Conservation (phyloP, 1,140 invertebrate genomes). For the Maniola jurtina region DNA sequence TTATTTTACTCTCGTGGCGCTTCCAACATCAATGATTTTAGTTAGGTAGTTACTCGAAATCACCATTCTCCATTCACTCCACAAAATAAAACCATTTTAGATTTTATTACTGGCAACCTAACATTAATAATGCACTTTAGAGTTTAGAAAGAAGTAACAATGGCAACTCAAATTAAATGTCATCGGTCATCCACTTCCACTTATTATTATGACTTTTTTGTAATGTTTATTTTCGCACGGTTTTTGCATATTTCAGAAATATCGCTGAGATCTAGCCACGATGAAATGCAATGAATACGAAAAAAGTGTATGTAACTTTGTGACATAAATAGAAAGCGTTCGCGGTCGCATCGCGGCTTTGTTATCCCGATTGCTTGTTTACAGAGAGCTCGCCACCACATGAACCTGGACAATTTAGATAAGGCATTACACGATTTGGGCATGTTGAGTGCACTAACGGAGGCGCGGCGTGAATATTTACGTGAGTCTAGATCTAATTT, state of each 20-base stretch:
- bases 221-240: slow-evolving; percentile 75
- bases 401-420: slow-evolving; percentile 78
- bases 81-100: too few species aligned
- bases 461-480: slow-evolving; percentile 78
- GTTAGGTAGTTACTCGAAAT: too few species aligned
- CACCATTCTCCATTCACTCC: too few species aligned
- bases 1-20: too few species aligned
- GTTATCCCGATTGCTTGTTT: slow-evolving; percentile 44
- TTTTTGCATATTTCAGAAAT: slow-evolving; percentile 59
- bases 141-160: background rate
- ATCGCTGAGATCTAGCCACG: slow-evolving; percentile 45
- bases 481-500: slow-evolving; percentile 72
- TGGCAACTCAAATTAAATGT: slow-evolving; percentile 43
- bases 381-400: slow-evolving; percentile 64
- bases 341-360: slow-evolving; percentile 11
- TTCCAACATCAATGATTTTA: too few species aligned
- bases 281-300: slow-evolving; percentile 71
- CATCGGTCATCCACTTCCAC: slow-evolving; percentile 28
- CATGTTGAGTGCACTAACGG: slow-evolving; percentile 79
- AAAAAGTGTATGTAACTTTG: slow-evolving; percentile 54
- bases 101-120: background rate
- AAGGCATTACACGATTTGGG: slow-evolving; percentile 79
- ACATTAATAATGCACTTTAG: background rate
- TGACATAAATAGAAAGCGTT: slow-evolving; percentile 11
- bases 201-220: slow-evolving; percentile 75